A percentile compares a stretch with the other conserved stretches of the same genome.
phyloP scores from a whole-genome alignment of 2,113 vertebrate genomes.

The Colistium nudipinnis region DNA sequence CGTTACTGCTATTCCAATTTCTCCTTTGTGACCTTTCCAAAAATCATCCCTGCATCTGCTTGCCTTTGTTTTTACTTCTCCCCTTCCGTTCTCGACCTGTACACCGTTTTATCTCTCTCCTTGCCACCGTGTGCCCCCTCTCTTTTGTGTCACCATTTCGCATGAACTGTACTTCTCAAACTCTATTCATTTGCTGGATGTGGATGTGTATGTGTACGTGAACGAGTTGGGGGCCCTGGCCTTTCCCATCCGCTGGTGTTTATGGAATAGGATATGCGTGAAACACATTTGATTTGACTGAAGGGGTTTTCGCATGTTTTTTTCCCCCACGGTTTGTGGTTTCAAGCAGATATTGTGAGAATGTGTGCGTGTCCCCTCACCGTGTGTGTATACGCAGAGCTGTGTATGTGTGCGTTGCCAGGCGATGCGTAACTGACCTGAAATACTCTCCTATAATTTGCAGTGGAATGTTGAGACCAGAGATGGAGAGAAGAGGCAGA shows the following conservation, averaged over 20 bases:
- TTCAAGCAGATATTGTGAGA: conserved; percentile 54
- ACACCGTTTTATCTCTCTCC: background rate
- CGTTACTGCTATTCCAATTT: background rate
- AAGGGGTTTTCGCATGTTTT: conserved; percentile 65
- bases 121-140: background rate
- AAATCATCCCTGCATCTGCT: conserved; percentile 11
- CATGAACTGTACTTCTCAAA: conserved; percentile 35
- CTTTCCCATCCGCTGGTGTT: conserved; percentile 51
- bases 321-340: conserved; percentile 50
- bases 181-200: conserved; percentile 63
- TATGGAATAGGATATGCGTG: conserved; percentile 65
- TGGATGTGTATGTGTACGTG: conserved; percentile 39
- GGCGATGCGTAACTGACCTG: conserved; percentile 46
- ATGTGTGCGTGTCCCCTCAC: conserved; percentile 7
- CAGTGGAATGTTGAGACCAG: conserved; percentile 64
- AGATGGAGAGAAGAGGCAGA: conserved; percentile 33
- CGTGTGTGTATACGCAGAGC: conserved; percentile 8
- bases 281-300: conserved; percentile 60
- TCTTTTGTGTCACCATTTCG: conserved; percentile 1
- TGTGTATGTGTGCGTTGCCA: conserved; percentile 45
- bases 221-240: conserved; percentile 1
- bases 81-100: conserved; percentile 3
- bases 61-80: conserved; percentile 8
- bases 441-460: conserved; percentile 50
- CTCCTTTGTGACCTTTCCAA: conserved; percentile 21